Base-by-base conservation (phyloP, 2,888 invertebrate genomes). In the Meghimatium bilineatum region DNA sequence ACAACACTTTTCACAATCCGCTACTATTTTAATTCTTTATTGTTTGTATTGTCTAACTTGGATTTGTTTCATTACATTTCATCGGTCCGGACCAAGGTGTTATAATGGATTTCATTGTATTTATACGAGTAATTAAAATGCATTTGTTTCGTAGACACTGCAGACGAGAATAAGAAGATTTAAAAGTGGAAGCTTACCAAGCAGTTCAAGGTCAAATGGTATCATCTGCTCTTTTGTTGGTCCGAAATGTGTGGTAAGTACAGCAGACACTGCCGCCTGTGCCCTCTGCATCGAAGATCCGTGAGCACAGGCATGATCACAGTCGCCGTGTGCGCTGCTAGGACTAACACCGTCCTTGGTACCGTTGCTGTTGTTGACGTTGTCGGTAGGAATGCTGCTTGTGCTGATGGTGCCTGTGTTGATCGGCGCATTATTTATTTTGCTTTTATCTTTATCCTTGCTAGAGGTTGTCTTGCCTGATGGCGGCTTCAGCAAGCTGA, bases 211-310 rank as follows among this genome's bases (percentile, higher is more conserved):
- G 76, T 89, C 88, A 80, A 89, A 89, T 44, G 89, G 88, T 17
- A 89, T 75, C 71, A 89, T 89, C 52, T 82, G 84, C 36, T 89
- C 87, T 71, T 88, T 88, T 49, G 85, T 81, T 1, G 89, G 89
- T 0, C 89, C 89, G 32, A 89, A 89, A 72, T 89, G 89, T 81
- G 85, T 79, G 0, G 89, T 89, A 26, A 87, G 87, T 6, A 89
- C 88, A 0, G 88, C 86, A 1, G 87, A 86, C 26, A 86, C 79
- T 2, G 89, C 89, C 5, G 88, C 88, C 72, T 88, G 87, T 49
- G 85, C 69, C 0, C 85, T 75, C 23, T 80, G 69, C 2, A 74
- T 32, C 0, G 85, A 63, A 3, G 38, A 34, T 5, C n/a, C 63
- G 1, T 60, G 36, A 14, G 1, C 10, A 32, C 77, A 66, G 17